A percentile compares a stretch with the other conserved stretches of the same genome.
Evolutionary conservation across 2,113 vertebrate species (phyloP).

Genomic region (Cyrtonyx montezumae): DNA sequence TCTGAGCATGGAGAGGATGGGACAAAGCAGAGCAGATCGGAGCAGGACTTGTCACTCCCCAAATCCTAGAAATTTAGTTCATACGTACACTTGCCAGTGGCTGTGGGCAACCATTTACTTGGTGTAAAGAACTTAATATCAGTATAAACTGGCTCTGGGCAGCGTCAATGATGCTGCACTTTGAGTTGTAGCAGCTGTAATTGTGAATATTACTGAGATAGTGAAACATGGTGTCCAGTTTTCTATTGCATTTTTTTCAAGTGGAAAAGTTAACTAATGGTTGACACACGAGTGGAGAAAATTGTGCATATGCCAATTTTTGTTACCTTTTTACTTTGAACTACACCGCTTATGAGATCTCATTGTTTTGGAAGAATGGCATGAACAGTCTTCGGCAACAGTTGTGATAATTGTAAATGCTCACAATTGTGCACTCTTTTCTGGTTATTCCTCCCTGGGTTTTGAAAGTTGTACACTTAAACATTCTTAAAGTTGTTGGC

Average conservation of each 20-base stretch:
- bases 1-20: conserved; percentile 87
- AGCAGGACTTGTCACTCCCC: conserved; percentile 92
- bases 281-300: conserved; percentile 86
- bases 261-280: conserved; percentile 85
- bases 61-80: conserved; percentile 91
- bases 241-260: conserved; percentile 87
- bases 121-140: conserved; percentile 89
- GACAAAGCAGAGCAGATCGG: conserved; percentile 89
- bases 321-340: conserved; percentile 86
- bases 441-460: conserved; percentile 81
- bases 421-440: conserved; percentile 83
- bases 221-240: conserved; percentile 90
- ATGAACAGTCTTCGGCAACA: conserved; percentile 86
- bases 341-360: conserved; percentile 85
- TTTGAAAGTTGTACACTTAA: conserved; percentile 88
- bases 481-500: conserved; percentile 86
- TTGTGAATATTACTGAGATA: conserved; percentile 90
- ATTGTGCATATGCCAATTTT: conserved; percentile 92
- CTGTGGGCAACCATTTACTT: conserved; percentile 90
- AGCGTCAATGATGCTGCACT: conserved; percentile 77
- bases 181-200: conserved; percentile 84
- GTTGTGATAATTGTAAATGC: conserved; percentile 84
- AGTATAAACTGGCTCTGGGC: conserved; percentile 86
- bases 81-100: conserved; percentile 88
- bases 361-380: conserved; percentile 85